A percentile compares a stretch with the other conserved stretches of the same genome.
These are phyloP conservation scores for Gryllus longicercus DNA, from an alignment of 2,888 invertebrate genomes.

Conservation along the genomic window DNA sequence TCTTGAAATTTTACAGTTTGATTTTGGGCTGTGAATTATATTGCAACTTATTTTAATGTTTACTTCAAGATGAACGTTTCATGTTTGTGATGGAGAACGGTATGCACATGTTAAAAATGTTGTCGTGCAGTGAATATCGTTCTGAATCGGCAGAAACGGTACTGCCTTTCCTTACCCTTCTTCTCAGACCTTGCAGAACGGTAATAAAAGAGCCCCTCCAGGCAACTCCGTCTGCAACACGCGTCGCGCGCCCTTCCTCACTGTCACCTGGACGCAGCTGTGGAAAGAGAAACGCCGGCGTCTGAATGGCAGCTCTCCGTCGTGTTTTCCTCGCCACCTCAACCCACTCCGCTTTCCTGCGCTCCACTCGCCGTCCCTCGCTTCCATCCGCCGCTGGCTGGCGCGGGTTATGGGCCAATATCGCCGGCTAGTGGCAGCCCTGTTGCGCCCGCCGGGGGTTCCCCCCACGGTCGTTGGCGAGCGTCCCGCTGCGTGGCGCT, in stretches of 20 bases:
- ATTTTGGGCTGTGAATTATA: no score
- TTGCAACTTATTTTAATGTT: no score
- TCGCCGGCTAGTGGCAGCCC: neutral
- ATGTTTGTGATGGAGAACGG: no score
- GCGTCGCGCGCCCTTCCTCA: neutral
- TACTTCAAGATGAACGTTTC: no score
- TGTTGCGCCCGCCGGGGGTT: neutral
- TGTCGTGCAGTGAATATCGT: no score
- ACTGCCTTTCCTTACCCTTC: no score
- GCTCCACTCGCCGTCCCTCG: no score
- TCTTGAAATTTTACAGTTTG: no score
- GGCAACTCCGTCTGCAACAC: neutral
- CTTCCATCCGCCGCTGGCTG: neutral
- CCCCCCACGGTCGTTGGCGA: neutral
- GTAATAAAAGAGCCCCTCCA: no score
- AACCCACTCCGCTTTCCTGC: neutral
- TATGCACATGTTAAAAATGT: no score
- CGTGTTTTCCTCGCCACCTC: neutral
- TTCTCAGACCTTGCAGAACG: no score
- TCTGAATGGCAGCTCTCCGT: neutral
- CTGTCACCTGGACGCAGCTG: slow-evolving; percentile 1
- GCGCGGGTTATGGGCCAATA: slow-evolving; percentile 17
- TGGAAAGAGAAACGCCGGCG: neutral
- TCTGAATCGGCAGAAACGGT: no score
- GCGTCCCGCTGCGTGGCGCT: neutral